Evolutionary conservation across 1,140 invertebrate genomes (phyloP).

Genomic region (Lordiphosa collinella): DNA sequence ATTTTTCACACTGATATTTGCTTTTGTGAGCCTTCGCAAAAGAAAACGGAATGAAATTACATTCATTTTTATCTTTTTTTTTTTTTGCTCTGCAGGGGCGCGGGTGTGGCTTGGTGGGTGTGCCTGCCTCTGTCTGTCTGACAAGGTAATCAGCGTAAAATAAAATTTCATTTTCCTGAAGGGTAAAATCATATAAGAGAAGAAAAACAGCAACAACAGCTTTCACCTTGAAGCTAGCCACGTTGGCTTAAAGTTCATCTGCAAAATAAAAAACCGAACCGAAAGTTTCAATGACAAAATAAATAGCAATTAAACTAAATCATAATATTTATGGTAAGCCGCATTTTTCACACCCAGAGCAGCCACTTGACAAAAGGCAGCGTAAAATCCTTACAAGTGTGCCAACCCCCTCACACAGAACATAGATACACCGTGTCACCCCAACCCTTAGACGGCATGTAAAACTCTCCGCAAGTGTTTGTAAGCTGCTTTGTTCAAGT

Average conservation of each 20-base stretch:
- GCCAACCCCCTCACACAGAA: slow-evolving; percentile 5
- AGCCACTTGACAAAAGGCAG: slow-evolving; percentile 54
- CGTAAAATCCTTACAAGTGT: slow-evolving; percentile 68
- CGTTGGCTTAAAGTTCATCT: slow-evolving; percentile 17
- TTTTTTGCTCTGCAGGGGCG: slow-evolving; percentile 10
- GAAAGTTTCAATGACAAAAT: slow-evolving; percentile 13
- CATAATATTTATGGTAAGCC: slow-evolving; percentile 71
- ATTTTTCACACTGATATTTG: slow-evolving; percentile 9
- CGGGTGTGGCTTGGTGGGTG: slow-evolving; percentile 22
- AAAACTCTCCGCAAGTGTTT: slow-evolving; percentile 53
- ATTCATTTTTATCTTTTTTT: slow-evolving; percentile 46
- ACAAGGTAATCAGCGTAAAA: slow-evolving; percentile 69
- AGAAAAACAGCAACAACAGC: slow-evolving; percentile 45
- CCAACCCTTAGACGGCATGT: slow-evolving; percentile 7
- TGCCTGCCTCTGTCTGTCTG: slow-evolving; percentile 39
- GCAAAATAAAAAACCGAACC: background rate
- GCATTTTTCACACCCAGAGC: slow-evolving; percentile 34
- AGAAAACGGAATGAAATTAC: slow-evolving; percentile 50
- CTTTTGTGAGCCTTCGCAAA: slow-evolving; percentile 10
- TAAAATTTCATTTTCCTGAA: slow-evolving; percentile 53
- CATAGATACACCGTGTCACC: slow-evolving; percentile 13
- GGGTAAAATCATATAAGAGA: slow-evolving; percentile 44
- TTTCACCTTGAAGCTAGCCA: slow-evolving; percentile 1
- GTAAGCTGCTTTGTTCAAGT: slow-evolving; percentile 75
- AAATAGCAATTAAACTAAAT: slow-evolving; percentile 56